Evolutionary conservation across 2,113 vertebrate species (phyloP).

Genomic region (Noturus placidus): DNA sequence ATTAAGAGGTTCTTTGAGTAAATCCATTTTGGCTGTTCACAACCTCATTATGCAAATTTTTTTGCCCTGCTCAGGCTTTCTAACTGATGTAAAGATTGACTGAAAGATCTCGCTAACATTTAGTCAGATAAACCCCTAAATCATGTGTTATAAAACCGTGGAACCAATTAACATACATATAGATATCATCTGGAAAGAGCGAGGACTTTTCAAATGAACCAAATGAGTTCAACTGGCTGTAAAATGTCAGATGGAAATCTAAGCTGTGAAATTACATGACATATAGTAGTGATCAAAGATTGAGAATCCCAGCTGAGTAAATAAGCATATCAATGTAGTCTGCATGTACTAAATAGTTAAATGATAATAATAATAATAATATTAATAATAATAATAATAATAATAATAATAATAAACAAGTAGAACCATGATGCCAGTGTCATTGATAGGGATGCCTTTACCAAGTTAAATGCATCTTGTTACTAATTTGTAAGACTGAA

Average conservation of each 20-base stretch:
- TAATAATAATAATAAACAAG: neutral
- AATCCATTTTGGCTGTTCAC: neutral
- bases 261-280: slow-evolving; percentile 27
- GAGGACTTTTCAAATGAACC: slow-evolving; percentile 15
- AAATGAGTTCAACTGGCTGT: neutral
- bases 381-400: too few species aligned
- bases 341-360: too few species aligned
- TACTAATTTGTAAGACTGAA: neutral
- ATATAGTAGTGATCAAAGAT: neutral
- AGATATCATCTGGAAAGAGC: slow-evolving; percentile 36
- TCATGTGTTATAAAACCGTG: slow-evolving; percentile 43
- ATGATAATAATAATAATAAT: too few species aligned
- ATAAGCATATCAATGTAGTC: neutral
- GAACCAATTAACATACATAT: slow-evolving; percentile 44
- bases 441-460: neutral
- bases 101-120: slow-evolving; percentile 8
- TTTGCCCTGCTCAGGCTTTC: neutral
- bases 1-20: neutral
- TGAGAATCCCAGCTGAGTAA: neutral
- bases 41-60: neutral
- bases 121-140: slow-evolving; percentile 34
- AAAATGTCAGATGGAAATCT: slow-evolving; percentile 51
- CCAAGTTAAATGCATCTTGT: neutral
- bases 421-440: neutral
- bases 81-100: slow-evolving; percentile 15